Evolutionary conservation across 2,888 invertebrate genomes (phyloP).

Genomic region (Subacronicta megacephala): DNA sequence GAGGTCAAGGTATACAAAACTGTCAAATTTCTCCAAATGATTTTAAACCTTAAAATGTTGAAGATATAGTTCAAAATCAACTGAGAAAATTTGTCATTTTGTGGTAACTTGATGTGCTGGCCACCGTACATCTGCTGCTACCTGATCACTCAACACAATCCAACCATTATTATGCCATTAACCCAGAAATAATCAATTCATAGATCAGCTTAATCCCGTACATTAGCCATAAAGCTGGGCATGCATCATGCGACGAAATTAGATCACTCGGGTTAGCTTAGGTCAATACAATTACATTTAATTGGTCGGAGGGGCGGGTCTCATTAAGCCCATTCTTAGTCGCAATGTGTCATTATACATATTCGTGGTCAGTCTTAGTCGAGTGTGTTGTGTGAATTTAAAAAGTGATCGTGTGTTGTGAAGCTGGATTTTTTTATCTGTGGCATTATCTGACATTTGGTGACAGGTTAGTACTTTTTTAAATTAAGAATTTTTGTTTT

Average conservation of each 20-base stretch:
- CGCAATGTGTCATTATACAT: conserved; percentile 56
- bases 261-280: conserved; percentile 84
- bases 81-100: too few species aligned
- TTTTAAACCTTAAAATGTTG: too few species aligned
- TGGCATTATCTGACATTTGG: neutral
- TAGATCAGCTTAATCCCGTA: conserved; percentile 43
- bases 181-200: conserved; percentile 42
- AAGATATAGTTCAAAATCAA: too few species aligned
- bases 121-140: neutral
- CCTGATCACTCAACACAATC: neutral
- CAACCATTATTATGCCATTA: conserved; percentile 21
- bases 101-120: too few species aligned
- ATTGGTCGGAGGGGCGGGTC: conserved; percentile 77
- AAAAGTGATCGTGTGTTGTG: conserved; percentile 39
- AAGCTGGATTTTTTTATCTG: conserved; percentile 19
- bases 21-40: too few species aligned
- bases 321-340: conserved; percentile 74
- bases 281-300: conserved; percentile 87
- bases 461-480: conserved; percentile 17
- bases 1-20: too few species aligned
- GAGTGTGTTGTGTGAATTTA: conserved; percentile 44
- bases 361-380: conserved; percentile 32
- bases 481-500: neutral
- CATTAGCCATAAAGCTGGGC: conserved; percentile 56
- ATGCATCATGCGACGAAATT: conserved; percentile 82